Conservation (phyloP, 2,797 vertebrate genomes). For the Cichlasoma orientale region DNA sequence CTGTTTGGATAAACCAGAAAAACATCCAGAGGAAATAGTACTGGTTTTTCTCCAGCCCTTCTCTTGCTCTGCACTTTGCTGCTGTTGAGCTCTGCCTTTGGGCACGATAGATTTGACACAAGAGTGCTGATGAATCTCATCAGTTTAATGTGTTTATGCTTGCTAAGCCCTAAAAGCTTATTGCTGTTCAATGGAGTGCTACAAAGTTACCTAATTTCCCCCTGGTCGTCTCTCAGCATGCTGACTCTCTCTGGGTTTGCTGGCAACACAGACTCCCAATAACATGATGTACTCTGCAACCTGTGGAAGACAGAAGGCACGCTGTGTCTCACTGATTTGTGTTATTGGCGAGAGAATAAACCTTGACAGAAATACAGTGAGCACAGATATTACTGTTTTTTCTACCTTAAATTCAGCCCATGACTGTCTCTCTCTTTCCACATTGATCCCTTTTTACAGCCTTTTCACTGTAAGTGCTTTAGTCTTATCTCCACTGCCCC, state of each 20-base stretch:
- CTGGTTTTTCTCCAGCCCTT: constrained; percentile 23
- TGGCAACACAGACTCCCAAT: constrained; percentile 56
- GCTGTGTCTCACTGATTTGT: constrained; percentile 72
- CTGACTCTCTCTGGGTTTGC: constrained; percentile 41
- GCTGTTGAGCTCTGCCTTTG: constrained; percentile 71
- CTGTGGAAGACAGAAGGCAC: constrained; percentile 66
- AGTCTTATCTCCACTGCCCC: constrained; percentile 72
- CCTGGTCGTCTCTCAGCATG: constrained; percentile 65
- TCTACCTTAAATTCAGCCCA: constrained; percentile 66
- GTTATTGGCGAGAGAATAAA: constrained; percentile 67
- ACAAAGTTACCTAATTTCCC: constrained; percentile 81
- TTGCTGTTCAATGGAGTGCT: constrained; percentile 85
- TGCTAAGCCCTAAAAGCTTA: constrained; percentile 82
- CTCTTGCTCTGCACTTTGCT: constrained; percentile 39
- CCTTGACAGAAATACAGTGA: constrained; percentile 72
- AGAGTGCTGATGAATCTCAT: constrained; percentile 86
- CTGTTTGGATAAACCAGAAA: constrained; percentile 15
- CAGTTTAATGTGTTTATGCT: constrained; percentile 85
- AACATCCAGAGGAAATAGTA: constrained; percentile 32
- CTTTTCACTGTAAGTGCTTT: constrained; percentile 77
- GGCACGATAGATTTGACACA: constrained; percentile 81
- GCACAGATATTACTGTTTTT: constrained; percentile 67
- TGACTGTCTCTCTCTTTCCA: constrained; percentile 68
- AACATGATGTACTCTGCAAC: constrained; percentile 60
- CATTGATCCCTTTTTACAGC: constrained; percentile 74